Evolutionary conservation across 2,113 vertebrate genomes (phyloP), one percentile per base, ranked within the genome.

Genomic region (Pseudopodoces humilis): DNA sequence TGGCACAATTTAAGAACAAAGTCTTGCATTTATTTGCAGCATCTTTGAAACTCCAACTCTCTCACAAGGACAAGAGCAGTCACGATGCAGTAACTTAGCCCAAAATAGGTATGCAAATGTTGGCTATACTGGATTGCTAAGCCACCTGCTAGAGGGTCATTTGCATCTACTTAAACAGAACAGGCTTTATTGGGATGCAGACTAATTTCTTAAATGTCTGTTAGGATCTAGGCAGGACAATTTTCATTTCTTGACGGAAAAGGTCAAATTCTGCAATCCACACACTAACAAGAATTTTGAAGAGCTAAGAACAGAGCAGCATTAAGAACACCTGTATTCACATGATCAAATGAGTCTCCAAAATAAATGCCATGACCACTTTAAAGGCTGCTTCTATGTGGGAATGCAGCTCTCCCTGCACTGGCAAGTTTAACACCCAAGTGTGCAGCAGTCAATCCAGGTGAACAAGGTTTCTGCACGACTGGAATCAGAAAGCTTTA

Each of bases 61-160:
- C 33, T 88, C 43, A 7, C 83, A 92, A 95, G 94, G 89, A 94
- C 91, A 96, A 82, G 65, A 92, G 65, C 91, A 95, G 86, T 92
- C 92, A 96, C 25, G 10, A 95, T 75, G 53, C 88, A 84, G 60
- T 52, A 68, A 75, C 86, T 88, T 71, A 82, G 80, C 86, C 76
- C 84, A 91, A 85, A 97, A 96, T 94, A 97, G 91, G 44, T 92
- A 95, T 86, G 94, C 92, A 96, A 97, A 96, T 92, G 41, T 27
- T 79, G 65, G 81, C 52, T 87, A 25, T 30, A 87, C 69, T 94
- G 53, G 89, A 92, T 95, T 86, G 67, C 72, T 68, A 79, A 88
- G 49, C 62, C 86, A 94, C 81, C 62, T 94, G 74, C 78, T 89
- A 79, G 44, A 92, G 71, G 60, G 39, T 68, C 77, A 92, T 97